Conservation (phyloP, 1,140 invertebrate genomes). For the Heterodera carotae region DNA sequence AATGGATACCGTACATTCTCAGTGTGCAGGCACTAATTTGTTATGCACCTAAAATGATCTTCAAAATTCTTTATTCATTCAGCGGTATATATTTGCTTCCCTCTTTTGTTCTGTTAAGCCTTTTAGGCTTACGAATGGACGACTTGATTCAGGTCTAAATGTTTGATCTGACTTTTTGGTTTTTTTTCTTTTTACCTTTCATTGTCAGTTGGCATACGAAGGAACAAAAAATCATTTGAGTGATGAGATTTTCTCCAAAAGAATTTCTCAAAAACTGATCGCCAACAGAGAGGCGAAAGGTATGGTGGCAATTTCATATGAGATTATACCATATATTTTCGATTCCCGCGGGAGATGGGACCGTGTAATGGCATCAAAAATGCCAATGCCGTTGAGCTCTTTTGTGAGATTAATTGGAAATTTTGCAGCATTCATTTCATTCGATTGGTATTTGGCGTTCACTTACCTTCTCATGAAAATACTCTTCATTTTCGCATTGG, state of each 20-base stretch:
- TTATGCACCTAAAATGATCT: constrained; percentile 53
- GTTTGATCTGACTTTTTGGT: neutral
- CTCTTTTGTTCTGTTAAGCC: neutral
- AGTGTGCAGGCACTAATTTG: constrained; percentile 46
- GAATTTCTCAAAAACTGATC: constrained; percentile 41
- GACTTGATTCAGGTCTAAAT: constrained; percentile 39
- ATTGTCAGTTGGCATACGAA: constrained; percentile 44
- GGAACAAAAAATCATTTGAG: constrained; percentile 45
- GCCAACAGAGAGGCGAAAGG: constrained; percentile 37
- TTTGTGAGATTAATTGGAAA: no score
- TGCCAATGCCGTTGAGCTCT: no score
- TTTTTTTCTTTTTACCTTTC: neutral
- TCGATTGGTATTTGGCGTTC: constrained; percentile 47
- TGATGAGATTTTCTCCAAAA: constrained; percentile 37
- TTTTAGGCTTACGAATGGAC: constrained; percentile 47
- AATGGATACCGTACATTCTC: constrained; percentile 55
- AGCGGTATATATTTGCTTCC: constrained; percentile 36
- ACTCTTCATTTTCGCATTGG: constrained; percentile 31
- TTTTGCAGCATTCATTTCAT: constrained; percentile 40
- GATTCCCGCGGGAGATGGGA: no score
- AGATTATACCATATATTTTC: constrained; percentile 1
- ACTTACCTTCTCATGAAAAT: constrained; percentile 56
- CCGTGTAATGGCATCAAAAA: no score
- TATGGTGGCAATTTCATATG: constrained; percentile 28
- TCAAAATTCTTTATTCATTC: constrained; percentile 54